Evolutionary conservation across 2,113 vertebrate species (phyloP).

Genomic region (Oryzias javanicus): DNA sequence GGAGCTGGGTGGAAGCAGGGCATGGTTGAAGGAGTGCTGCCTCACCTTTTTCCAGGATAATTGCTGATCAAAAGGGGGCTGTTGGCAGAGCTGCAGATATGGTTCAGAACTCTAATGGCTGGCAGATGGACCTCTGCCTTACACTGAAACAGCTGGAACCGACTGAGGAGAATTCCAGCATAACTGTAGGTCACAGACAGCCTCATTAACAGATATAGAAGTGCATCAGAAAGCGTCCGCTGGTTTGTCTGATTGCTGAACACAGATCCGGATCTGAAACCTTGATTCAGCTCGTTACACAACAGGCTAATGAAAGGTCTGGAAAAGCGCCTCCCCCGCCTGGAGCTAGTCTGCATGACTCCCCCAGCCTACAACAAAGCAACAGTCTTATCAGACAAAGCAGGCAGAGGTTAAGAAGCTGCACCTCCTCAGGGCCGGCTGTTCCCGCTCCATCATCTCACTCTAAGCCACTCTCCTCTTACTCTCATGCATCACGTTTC

Average conservation of each 20-base stretch:
- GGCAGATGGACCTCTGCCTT: conserved; percentile 66
- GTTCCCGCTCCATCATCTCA: conserved; percentile 64
- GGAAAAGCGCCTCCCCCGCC: conserved; percentile 54
- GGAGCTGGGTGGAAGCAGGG: conserved; percentile 58
- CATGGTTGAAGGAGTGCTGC: conserved; percentile 54
- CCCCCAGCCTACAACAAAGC: conserved; percentile 62
- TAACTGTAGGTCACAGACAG: conserved; percentile 62
- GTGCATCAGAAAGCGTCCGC: conserved; percentile 4
- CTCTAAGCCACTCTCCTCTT: conserved; percentile 60
- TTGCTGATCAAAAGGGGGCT: conserved; percentile 75
- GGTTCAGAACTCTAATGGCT: conserved; percentile 61
- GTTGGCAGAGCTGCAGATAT: conserved; percentile 50
- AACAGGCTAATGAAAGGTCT: conserved; percentile 50
- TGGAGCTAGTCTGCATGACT: conserved; percentile 56
- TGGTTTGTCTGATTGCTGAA: conserved; percentile 29
- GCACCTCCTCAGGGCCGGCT: conserved; percentile 65
- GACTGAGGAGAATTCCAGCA: conserved; percentile 42
- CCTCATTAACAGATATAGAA: conserved; percentile 28
- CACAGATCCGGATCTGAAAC: conserved; percentile 5
- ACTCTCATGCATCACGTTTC: conserved; percentile 31
- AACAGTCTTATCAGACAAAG: conserved; percentile 66
- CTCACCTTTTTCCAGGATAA: conserved; percentile 56
- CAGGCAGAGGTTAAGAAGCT: conserved; percentile 70
- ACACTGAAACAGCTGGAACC: conserved; percentile 58
- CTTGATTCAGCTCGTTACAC: conserved; percentile 32